Evolutionary conservation across 2,113 vertebrate genomes (phyloP).

Genomic region (Phaetusa simplex): DNA sequence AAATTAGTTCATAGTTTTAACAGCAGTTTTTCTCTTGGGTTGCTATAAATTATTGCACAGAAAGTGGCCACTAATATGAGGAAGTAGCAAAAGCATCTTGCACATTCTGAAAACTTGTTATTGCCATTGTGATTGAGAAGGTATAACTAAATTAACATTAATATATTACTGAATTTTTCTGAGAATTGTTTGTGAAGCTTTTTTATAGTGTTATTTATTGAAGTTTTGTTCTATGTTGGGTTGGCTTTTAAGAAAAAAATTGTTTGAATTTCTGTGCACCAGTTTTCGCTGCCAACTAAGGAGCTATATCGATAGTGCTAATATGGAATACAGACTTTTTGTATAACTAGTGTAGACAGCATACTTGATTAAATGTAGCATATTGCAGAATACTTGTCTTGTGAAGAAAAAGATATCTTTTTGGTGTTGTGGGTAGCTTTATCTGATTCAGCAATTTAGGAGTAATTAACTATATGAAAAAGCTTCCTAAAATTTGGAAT

Average conservation of each 20-base stretch:
- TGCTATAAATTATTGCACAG: background rate
- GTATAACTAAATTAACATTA: background rate
- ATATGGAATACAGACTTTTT: background rate
- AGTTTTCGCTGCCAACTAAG: background rate
- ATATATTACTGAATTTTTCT: background rate
- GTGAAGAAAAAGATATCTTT: background rate
- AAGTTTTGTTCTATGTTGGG: background rate
- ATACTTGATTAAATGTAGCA: background rate
- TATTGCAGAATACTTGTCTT: background rate
- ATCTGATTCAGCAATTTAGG: background rate
- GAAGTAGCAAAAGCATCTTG: background rate
- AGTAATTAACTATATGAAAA: background rate
- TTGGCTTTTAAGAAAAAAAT: background rate
- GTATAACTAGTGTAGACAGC: background rate
- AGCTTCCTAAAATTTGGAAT: background rate
- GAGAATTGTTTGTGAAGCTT: background rate
- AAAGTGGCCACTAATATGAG: background rate
- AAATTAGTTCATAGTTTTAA: background rate
- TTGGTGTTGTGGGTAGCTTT: background rate
- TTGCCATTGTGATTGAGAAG: background rate
- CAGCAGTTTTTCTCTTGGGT: background rate
- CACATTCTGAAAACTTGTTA: background rate
- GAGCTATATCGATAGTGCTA: fast-evolving
- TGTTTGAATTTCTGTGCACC: background rate
- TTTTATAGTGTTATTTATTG: background rate